phyloP scores from a whole-genome alignment of 2,113 vertebrate species.

The Parus major region DNA sequence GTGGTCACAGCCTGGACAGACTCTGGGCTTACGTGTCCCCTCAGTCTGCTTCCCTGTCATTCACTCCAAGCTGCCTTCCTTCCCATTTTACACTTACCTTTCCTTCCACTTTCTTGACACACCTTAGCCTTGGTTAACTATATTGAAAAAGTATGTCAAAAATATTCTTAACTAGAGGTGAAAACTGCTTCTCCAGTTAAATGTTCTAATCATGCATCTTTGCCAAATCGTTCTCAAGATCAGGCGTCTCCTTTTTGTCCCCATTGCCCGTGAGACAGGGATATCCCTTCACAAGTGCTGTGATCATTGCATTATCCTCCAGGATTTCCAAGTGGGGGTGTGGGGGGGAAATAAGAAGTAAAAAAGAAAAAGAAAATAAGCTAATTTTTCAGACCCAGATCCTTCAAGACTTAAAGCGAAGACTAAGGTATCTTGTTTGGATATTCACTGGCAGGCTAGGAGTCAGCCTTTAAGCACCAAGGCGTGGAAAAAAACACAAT shows the following conservation, averaged over 20 bases:
- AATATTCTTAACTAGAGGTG: constrained; percentile 7
- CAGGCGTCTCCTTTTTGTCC: not conserved
- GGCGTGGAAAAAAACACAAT: not conserved
- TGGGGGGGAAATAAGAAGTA: accelerated
- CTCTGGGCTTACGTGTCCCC: not conserved
- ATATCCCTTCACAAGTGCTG: not conserved
- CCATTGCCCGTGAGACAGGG: not conserved
- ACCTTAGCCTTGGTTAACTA: not conserved
- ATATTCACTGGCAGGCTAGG: not conserved
- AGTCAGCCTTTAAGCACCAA: not conserved
- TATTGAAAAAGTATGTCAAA: not conserved
- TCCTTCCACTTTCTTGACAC: not conserved
- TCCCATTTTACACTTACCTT: not conserved
- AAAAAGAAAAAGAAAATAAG: not conserved
- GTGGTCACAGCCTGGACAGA: not conserved
- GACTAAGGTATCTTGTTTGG: not conserved
- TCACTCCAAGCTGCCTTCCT: not conserved
- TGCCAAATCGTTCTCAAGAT: not conserved
- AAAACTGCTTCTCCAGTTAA: not conserved
- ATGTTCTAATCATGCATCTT: not conserved
- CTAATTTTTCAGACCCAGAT: not conserved
- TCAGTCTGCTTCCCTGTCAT: not conserved
- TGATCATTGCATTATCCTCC: not conserved
- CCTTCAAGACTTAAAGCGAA: not conserved
- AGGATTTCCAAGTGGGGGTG: not conserved